These are phyloP conservation scores for Synanthedon myopaeformis DNA, from an alignment of 2,888 invertebrate genomes.

Conservation along the genomic window DNA sequence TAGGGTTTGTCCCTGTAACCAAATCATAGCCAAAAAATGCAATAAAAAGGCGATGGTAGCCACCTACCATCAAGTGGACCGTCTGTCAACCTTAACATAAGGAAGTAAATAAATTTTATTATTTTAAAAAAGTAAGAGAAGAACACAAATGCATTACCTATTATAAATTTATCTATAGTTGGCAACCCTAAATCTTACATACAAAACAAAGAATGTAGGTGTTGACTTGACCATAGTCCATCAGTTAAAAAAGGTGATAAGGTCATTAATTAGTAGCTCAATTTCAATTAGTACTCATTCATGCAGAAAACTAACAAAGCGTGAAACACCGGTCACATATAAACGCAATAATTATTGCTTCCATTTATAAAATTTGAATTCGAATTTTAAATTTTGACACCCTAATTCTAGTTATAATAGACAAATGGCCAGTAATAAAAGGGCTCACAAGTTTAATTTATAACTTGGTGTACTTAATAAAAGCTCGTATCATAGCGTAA, in stretches of 20 bases:
- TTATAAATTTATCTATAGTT: too few species aligned
- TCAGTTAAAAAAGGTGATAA: background rate
- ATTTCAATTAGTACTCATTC: background rate
- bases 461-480: background rate
- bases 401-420: conserved; percentile 4
- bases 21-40: too few species aligned
- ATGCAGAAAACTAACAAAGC: background rate
- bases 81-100: too few species aligned
- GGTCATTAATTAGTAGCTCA: background rate
- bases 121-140: too few species aligned
- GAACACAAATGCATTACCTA: too few species aligned
- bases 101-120: too few species aligned
- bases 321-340: background rate
- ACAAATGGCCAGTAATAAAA: conserved; percentile 5
- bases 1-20: too few species aligned
- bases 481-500: background rate
- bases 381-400: conserved; percentile 2
- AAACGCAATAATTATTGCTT: background rate
- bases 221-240: too few species aligned
- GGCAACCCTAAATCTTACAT: too few species aligned
- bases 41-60: too few species aligned
- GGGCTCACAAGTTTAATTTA: conserved; percentile 6
- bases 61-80: too few species aligned
- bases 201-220: too few species aligned
- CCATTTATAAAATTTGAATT: background rate